Evolutionary conservation across 2,888 invertebrate genomes (phyloP).

Genomic region (Drosophila eohydei): DNA sequence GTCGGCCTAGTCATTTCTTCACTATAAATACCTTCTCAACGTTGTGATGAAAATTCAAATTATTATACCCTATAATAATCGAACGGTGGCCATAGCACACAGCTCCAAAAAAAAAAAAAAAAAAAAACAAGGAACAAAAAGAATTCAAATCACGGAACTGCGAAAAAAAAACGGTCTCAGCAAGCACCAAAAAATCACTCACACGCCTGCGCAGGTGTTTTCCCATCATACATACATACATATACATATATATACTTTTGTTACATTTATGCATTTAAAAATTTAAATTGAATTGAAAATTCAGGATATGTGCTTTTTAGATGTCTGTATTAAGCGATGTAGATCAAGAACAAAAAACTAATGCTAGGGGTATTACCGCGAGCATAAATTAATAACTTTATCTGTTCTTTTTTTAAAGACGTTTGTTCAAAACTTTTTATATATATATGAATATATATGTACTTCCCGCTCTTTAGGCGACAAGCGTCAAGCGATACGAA

Average conservation of each 20-base stretch:
- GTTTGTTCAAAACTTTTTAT: slow-evolving; percentile 34
- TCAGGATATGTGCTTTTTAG: slow-evolving; percentile 70
- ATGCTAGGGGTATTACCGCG: slow-evolving; percentile 19
- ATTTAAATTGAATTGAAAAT: slow-evolving; percentile 70
- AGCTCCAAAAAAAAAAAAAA: slow-evolving; percentile 9
- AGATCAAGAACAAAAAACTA: slow-evolving; percentile 10
- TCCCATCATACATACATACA: slow-evolving; percentile 12
- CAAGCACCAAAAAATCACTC: slow-evolving; percentile 48
- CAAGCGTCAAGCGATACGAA: slow-evolving; percentile 11
- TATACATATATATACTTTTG: slow-evolving; percentile 47
- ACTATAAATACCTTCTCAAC: slow-evolving; percentile 27
- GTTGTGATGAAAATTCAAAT: slow-evolving; percentile 44
- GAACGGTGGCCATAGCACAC: slow-evolving; percentile 47
- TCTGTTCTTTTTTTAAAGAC: slow-evolving; percentile 25
- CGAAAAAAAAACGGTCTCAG: slow-evolving; percentile 46
- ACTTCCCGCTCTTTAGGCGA: slow-evolving; percentile 17
- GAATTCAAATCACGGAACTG: slow-evolving; percentile 11
- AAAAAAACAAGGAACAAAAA: background rate
- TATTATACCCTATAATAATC: slow-evolving; percentile 18
- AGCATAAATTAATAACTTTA: slow-evolving; percentile 32
- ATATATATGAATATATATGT: slow-evolving; percentile 19
- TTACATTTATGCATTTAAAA: slow-evolving; percentile 73
- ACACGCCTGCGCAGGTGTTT: slow-evolving; percentile 5
- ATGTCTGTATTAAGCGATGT: slow-evolving; percentile 64
- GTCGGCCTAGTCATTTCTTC: slow-evolving; percentile 56